Conservation (phyloP, 2,113 vertebrate species). For the Embiotoca jacksoni region DNA sequence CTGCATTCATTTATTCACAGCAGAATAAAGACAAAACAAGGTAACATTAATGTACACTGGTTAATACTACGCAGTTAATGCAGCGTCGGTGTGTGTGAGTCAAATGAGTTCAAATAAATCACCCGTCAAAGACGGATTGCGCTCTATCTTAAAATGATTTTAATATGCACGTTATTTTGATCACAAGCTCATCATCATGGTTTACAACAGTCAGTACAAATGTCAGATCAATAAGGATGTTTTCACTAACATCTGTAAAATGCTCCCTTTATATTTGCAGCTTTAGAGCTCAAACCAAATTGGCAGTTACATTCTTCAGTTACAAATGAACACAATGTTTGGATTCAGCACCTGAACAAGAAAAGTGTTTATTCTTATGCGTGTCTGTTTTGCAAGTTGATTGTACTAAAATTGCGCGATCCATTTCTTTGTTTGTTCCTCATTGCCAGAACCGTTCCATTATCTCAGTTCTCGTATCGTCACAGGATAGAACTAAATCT, state of each 20-base stretch:
- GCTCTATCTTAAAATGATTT: too few relatives aligned
- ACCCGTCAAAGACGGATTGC: too few relatives aligned
- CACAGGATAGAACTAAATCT: background rate
- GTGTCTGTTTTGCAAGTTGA: background rate
- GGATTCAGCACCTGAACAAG: background rate
- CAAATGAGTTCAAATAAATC: too few relatives aligned
- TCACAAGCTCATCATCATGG: too few relatives aligned
- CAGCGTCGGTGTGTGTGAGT: too few relatives aligned
- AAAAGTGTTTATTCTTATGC: background rate
- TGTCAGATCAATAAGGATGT: background rate
- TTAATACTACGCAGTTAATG: too few relatives aligned
- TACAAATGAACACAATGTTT: background rate
- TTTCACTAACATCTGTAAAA: background rate
- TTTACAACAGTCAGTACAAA: too few relatives aligned
- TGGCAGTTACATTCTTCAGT: background rate
- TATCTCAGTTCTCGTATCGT: background rate
- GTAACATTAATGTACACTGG: too few relatives aligned
- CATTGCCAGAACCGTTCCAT: background rate
- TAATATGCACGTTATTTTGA: too few relatives aligned
- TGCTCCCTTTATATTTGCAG: background rate
- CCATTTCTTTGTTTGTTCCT: background rate
- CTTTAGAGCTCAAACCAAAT: background rate
- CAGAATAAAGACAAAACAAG: too few relatives aligned
- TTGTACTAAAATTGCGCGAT: background rate
- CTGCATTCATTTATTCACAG: too few relatives aligned